Conservation (phyloP, 2,113 vertebrate species). For the Pygoscelis antarcticus region DNA sequence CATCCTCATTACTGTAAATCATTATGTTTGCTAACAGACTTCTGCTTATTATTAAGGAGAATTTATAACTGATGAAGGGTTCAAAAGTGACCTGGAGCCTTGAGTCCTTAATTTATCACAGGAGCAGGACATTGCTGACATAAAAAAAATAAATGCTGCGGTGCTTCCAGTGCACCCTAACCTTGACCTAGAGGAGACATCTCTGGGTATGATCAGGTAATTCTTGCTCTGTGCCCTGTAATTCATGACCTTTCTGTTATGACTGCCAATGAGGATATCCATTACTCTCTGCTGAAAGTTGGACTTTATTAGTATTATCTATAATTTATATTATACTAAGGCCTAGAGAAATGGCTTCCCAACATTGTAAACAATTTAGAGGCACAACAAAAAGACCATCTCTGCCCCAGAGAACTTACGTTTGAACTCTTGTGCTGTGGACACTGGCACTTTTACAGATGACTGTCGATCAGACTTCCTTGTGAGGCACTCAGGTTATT, state of each 20-base stretch:
- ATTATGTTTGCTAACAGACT: constrained; percentile 26
- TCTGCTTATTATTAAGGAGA: constrained; percentile 40
- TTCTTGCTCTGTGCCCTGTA: background rate
- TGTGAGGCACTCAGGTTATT: background rate
- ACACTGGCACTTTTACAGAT: background rate
- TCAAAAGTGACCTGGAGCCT: constrained; percentile 26
- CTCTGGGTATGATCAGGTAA: background rate
- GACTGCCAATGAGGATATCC: background rate
- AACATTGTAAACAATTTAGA: background rate
- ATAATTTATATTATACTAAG: background rate
- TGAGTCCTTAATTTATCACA: constrained; percentile 39
- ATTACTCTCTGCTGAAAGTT: constrained; percentile 32
- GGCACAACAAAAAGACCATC: background rate
- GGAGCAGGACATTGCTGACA: background rate
- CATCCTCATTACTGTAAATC: constrained; percentile 44
- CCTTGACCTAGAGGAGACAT: constrained; percentile 23
- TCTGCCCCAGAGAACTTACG: background rate
- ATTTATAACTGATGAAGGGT: constrained; percentile 36
- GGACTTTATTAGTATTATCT: constrained; percentile 25
- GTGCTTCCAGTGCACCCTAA: background rate
- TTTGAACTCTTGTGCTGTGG: background rate
- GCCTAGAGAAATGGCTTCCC: background rate
- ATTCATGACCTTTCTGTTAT: constrained; percentile 3
- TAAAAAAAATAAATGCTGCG: background rate
- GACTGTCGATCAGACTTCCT: background rate